Percentiles rank a stretch among this genome's conserved stretches.
phyloP scores from a whole-genome alignment of 2,888 invertebrate species.

The Hylaea fasciaria region DNA sequence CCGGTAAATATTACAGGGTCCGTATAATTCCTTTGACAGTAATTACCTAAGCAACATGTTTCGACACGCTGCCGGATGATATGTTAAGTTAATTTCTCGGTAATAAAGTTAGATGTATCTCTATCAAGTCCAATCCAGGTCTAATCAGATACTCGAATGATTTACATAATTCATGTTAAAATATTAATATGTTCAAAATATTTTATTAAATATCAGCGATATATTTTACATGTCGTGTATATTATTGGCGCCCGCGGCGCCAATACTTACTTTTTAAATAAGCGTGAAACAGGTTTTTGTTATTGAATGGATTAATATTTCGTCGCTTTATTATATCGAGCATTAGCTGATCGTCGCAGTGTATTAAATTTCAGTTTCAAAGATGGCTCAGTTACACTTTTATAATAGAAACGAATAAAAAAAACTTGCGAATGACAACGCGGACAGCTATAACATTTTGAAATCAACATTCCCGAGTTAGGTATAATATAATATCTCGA shows the following conservation, averaged over 20 bases:
- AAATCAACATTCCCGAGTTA: too few species aligned
- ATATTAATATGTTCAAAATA: slow-evolving; percentile 3
- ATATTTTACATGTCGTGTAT: neutral
- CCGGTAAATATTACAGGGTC: slow-evolving; percentile 18
- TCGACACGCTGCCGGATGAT: too few species aligned
- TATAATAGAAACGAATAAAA: too few species aligned
- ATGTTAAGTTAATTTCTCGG: neutral
- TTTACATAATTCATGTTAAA: slow-evolving; percentile 6
- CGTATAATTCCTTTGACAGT: slow-evolving; percentile 18
- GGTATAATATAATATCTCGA: neutral
- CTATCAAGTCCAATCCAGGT: slow-evolving; percentile 1
- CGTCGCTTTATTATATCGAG: too few species aligned
- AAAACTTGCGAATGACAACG: too few species aligned
- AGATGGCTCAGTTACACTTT: too few species aligned
- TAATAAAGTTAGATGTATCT: slow-evolving; percentile 12
- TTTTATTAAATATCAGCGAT: neutral
- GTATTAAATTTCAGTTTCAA: too few species aligned
- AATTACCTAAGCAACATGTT: slow-evolving; percentile 2
- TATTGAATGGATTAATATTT: neutral
- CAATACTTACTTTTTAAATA: neutral
- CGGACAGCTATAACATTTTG: too few species aligned
- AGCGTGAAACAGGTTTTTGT: slow-evolving; percentile 9
- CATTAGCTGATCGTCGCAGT: too few species aligned
- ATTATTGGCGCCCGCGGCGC: slow-evolving; percentile 7
- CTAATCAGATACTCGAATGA: neutral